Evolutionary conservation across 2,888 invertebrate genomes (phyloP), one percentile per base, ranked within the genome.

Genomic region (Lepidocyrtoides sp.): DNA sequence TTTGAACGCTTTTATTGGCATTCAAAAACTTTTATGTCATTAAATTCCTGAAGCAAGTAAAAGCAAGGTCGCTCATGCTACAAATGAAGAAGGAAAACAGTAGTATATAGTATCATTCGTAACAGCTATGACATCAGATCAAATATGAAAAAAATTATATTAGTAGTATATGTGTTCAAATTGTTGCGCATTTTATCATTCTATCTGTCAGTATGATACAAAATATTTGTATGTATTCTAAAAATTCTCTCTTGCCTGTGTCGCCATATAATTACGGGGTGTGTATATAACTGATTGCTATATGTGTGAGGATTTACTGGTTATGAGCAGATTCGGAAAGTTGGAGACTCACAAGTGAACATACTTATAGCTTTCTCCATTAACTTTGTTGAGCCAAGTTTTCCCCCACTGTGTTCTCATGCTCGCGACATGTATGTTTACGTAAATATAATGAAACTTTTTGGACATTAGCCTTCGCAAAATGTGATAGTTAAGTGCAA

Each of bases 361-460:
- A 41, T 63, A 36, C 51, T n/a, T n/a, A n/a, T 17, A 63, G 66
- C 83, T 66, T 84, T 84, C 57, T 84, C 72, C 84, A 72, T 84
- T 44, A 72, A 72, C 41, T 75, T 75, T 75, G 44, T 17, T 48
- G 48, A 44, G 17, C n/a, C n/a, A 17, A 75, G 75, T 75, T 26
- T n/a, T 26, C 36, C 36, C 36, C 8, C 66, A 14, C 36, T 75
- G 26, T 75, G 14, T 75, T 26, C 66, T 51, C 12, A n/a, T 41
- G 41, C 48, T n/a, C 41, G 36, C 32, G 41, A 41, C 14, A 75
- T 75, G 44, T 75, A 75, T 75, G 44, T 75, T 75, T 48, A 75
- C 48, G 75, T 75, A 48, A 75, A 69, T 69, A 69, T 69, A 69
- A 48, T 75, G 75, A 75, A 48, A 75, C 44, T 44, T 75, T 75